Evolutionary conservation across 2,113 vertebrate genomes (phyloP), one percentile per base, ranked within the genome.

Genomic region (Orcinus orca): DNA sequence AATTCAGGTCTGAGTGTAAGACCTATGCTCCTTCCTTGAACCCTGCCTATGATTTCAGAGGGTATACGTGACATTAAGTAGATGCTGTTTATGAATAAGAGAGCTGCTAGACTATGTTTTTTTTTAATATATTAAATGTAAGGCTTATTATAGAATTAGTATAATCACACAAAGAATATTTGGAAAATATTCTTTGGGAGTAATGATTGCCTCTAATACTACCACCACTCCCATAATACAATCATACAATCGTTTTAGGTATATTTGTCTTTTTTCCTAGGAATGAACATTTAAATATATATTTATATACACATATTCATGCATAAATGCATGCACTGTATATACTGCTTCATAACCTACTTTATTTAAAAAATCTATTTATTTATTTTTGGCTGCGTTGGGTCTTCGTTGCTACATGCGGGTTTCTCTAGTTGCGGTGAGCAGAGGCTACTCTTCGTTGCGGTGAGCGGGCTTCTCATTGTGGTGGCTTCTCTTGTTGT

Each of bases 171-270:
- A 47, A 25, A 38, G 38, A 65, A 65, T 44, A 60, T 85, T 13
- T 89, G 38, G n/a, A 85, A 88, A 85, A 79, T 8, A 95, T 21
- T 79, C 76, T 79, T 79, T 79, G 81, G 36, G 44, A 95, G 25
- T 41, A 80, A 84, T 5, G 53, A 58, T 13, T 44, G 14, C 1
- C 21, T 88, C 90, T 60, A 94, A 21, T 68, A 80, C 23, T 12
- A 77, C 70, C 7, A 93, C 6, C 12, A 55, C 25, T 13, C 55
- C 29, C 58, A 80, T n/a, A 26, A 74, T n/a, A 93, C 38, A 55
- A 44, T 36, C 41, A 67, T 21, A 88, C 33, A 83, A 36, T 55
- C 50, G 65, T 76, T 58, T 47, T 20, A 77, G 36, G n/a, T 62
- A 5, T 58, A 82, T 58, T 73, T 70, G 76, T 68, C 2, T 79